Percentiles rank a stretch among this genome's conserved stretches.
phyloP scores from a whole-genome alignment of 2,888 invertebrate genomes.

The Scaptomyza cyrtandrae region DNA sequence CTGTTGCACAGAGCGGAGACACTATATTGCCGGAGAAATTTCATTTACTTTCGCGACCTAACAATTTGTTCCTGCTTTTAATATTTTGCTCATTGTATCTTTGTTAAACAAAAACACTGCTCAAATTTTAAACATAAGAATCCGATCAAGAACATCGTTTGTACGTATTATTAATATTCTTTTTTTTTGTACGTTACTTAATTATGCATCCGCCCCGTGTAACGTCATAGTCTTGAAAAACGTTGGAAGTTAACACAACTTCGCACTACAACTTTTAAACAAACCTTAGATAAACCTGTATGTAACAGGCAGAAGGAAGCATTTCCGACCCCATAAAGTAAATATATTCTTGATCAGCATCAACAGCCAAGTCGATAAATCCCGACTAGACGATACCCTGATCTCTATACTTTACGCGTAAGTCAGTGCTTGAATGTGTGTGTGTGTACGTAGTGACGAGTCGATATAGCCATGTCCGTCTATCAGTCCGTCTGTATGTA shows the following conservation, averaged over 20 bases:
- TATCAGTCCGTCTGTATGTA: too few species aligned
- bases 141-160: background rate
- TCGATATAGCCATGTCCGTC: too few species aligned
- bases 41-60: slow-evolving; percentile 76
- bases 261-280: too few species aligned
- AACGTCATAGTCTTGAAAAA: slow-evolving; percentile 1
- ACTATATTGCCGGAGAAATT: slow-evolving; percentile 74
- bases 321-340: too few species aligned
- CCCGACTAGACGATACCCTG: too few species aligned
- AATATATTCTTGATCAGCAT: too few species aligned
- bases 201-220: slow-evolving; percentile 52
- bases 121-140: background rate
- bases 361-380: too few species aligned
- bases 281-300: too few species aligned
- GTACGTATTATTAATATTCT: background rate
- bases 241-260: background rate
- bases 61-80: slow-evolving; percentile 29
- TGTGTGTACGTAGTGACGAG: too few species aligned
- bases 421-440: too few species aligned
- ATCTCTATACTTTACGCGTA: too few species aligned
- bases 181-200: slow-evolving; percentile 1
- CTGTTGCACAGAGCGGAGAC: slow-evolving; percentile 49
- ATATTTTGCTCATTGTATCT: slow-evolving; percentile 9
- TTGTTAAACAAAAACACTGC: background rate
- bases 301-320: too few species aligned